phyloP scores from a whole-genome alignment of 2,113 vertebrate species.

The Mungos mungo region DNA sequence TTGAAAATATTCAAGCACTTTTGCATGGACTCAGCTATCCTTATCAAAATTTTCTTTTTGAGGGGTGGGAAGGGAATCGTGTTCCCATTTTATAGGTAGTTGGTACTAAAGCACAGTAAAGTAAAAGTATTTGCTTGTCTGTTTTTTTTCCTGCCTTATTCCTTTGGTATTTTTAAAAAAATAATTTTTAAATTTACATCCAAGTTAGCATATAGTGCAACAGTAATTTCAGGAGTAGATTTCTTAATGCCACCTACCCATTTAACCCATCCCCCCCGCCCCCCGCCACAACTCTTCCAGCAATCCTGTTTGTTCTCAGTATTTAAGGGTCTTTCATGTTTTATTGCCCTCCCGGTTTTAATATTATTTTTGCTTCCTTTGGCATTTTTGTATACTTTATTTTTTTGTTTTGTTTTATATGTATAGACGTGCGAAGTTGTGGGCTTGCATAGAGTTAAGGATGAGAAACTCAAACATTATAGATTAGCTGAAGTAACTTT shows the following conservation, averaged over 20 bases:
- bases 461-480: neutral
- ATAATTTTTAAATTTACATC: too few species aligned
- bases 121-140: constrained; percentile 18
- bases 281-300: too few species aligned
- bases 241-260: too few species aligned
- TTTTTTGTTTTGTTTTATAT: neutral
- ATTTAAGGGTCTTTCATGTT: too few species aligned
- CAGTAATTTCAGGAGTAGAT: too few species aligned
- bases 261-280: too few species aligned
- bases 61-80: neutral
- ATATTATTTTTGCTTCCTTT: neutral
- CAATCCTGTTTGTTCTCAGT: too few species aligned
- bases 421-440: neutral
- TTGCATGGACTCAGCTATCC: neutral
- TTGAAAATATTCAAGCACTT: constrained; percentile 15
- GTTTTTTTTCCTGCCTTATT: neutral
- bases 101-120: neutral
- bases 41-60: constrained; percentile 24
- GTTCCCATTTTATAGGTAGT: neutral
- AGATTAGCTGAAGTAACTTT: constrained; percentile 45
- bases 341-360: too few species aligned
- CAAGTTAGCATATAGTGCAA: too few species aligned
- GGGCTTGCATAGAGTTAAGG: neutral
- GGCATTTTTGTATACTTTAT: neutral
- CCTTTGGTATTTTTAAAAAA: neutral